Evolutionary conservation across 2,113 vertebrate species (phyloP), one percentile per base, ranked within the genome.

Genomic region (Phoxinus phoxinus): DNA sequence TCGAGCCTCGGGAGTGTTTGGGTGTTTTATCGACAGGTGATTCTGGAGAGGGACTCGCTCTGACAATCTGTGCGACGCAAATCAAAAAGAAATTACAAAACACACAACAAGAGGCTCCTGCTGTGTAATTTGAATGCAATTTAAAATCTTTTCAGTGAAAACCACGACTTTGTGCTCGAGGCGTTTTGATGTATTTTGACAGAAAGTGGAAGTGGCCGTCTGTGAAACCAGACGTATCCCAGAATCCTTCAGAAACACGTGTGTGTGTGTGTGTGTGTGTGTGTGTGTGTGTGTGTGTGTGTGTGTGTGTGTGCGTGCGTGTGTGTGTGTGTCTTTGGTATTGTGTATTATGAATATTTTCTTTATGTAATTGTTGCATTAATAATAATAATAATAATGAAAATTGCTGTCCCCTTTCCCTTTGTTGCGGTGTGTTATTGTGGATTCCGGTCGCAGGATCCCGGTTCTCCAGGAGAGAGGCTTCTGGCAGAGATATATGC

Each of bases 401-500:
- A 53, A 53, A 53, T 53, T 7, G 51, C 19, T 21, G 51, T 21
- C 13, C 46, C 13, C 46, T 48, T 48, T 13, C 46, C 4, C 46
- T 48, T 71, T 86, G 69, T 53, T 46, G 58, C 4, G 56, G 13
- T 86, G 87, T 88, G 69, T 75, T 63, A 72, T 88, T 93, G 91
- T 76, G 87, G 86, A 91, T 93, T 90, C 90, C 79, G 90, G 91
- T 85, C 88, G 91, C 89, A 58, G 85, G 86, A 75, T 87, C 85
- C 86, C 86, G 89, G 90, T 89, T 92, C 73, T 92, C 93, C 90
- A 89, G 91, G 86, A 89, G 91, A 89, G 92, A n/a, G 6, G 90
- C 89, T 9, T 41, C 41, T 93, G 94, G 93, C 93, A 93, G 92
- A 89, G 41, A 41, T 41, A 2, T 94, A 95, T 95, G 95, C 93